A percentile compares a stretch with the other conserved stretches of the same genome.
These are phyloP conservation scores for Biston stratarius DNA, from an alignment of 2,888 invertebrate genomes.

Conservation along the genomic window DNA sequence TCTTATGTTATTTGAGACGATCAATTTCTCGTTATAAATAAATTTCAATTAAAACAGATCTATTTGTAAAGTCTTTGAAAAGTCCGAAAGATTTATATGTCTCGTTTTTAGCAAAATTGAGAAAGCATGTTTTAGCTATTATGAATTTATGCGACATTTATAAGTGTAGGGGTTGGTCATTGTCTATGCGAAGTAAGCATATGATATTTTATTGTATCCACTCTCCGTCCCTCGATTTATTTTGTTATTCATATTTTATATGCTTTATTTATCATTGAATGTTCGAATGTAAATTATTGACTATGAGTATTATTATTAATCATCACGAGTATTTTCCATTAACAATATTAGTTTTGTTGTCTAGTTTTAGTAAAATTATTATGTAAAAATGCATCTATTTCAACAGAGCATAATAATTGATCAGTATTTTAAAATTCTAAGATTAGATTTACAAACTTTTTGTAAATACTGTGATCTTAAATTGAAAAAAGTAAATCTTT, in stretches of 20 bases:
- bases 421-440: conserved; percentile 17
- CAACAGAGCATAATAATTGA: conserved; percentile 16
- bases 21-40: too few species aligned
- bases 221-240: conserved; percentile 30
- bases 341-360: conserved; percentile 25
- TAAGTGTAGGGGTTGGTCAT: background rate
- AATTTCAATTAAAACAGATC: background rate
- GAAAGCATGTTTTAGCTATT: conserved; percentile 3
- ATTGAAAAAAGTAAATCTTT: background rate
- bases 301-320: conserved; percentile 3
- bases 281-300: background rate
- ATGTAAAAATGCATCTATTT: conserved; percentile 11
- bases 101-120: background rate
- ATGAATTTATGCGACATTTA: background rate
- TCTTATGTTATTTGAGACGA: background rate
- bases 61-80: too few species aligned
- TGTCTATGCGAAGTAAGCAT: background rate
- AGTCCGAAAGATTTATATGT: too few species aligned
- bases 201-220: conserved; percentile 13
- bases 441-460: background rate
- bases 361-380: conserved; percentile 27
- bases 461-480: conserved; percentile 14
- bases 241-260: conserved; percentile 11
- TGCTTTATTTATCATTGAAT: conserved; percentile 8
- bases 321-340: conserved; percentile 24